Conservation (phyloP, 2,797 vertebrate species). For the Remorina albescens region DNA sequence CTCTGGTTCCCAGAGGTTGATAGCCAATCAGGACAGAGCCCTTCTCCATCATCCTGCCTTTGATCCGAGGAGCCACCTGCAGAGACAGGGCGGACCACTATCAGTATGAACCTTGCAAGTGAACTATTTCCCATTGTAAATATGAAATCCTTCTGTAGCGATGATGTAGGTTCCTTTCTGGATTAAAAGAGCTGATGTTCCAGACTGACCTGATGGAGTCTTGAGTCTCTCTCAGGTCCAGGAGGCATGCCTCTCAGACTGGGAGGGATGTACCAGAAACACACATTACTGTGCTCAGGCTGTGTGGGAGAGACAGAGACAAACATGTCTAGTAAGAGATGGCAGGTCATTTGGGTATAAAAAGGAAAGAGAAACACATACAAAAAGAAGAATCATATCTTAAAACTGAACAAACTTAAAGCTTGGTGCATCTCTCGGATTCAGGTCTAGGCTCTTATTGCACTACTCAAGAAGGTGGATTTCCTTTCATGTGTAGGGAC, state of each 20-base stretch:
- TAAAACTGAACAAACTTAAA: no score
- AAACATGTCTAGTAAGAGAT: background rate
- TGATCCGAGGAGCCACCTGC: conserved; percentile 83
- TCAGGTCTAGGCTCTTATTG: no score
- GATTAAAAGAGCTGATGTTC: background rate
- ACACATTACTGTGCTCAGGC: conserved; percentile 85
- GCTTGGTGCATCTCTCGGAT: no score
- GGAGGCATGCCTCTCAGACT: conserved; percentile 71
- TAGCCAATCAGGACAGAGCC: conserved; percentile 78
- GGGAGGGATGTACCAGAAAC: conserved; percentile 85
- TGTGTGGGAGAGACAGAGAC: conserved; percentile 53
- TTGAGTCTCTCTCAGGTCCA: conserved; percentile 67
- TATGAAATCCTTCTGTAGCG: background rate
- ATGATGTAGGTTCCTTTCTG: background rate
- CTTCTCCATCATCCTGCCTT: conserved; percentile 82
- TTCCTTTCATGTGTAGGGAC: no score
- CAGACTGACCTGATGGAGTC: conserved; percentile 77
- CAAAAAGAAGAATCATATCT: background rate
- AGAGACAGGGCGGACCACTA: background rate
- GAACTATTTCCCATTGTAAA: background rate
- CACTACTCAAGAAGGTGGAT: no score
- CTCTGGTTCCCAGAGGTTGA: conserved; percentile 75
- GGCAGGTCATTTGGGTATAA: background rate
- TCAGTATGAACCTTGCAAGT: background rate
- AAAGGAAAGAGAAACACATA: background rate